phyloP scores from a whole-genome alignment of 1,140 invertebrate species.

The Drosophila sulfurigaster region DNA sequence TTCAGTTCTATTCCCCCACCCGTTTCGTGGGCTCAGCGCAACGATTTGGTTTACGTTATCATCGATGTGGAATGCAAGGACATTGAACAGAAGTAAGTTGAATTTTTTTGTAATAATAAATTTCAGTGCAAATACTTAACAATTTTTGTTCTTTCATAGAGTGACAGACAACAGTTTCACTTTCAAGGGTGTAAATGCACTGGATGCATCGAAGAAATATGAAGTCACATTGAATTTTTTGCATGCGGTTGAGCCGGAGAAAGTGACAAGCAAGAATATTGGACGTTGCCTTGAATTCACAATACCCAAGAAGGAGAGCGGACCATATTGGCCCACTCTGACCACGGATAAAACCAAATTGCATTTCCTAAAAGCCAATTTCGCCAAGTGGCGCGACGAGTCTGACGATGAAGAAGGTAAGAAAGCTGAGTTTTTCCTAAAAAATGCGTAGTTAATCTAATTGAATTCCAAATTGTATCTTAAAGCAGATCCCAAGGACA shows the following conservation, averaged over 20 bases:
- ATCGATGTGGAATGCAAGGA: conserved; percentile 95
- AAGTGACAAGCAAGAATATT: conserved; percentile 88
- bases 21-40: conserved; percentile 96
- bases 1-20: conserved; percentile 89
- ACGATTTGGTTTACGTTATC: conserved; percentile 92
- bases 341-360: conserved; percentile 95
- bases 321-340: conserved; percentile 94
- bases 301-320: conserved; percentile 86
- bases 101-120: not conserved
- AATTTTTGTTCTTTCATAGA: conserved; percentile 71
- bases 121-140: not conserved
- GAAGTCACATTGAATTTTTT: conserved; percentile 94
- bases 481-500: conserved; percentile 59
- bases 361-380: conserved; percentile 99
- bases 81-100: conserved; percentile 89
- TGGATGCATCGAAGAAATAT: conserved; percentile 93
- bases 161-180: conserved; percentile 92
- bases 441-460: too few relatives aligned
- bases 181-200: conserved; percentile 93
- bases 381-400: conserved; percentile 98
- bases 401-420: conserved; percentile 88
- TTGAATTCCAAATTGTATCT: not conserved
- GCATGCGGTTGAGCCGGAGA: conserved; percentile 92
- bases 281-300: conserved; percentile 92
- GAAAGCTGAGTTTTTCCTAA: not conserved